Percentiles rank a stretch among this genome's conserved stretches.
Conservation (phyloP, 2,113 vertebrate genomes). For the Nesoenas mayeri region DNA sequence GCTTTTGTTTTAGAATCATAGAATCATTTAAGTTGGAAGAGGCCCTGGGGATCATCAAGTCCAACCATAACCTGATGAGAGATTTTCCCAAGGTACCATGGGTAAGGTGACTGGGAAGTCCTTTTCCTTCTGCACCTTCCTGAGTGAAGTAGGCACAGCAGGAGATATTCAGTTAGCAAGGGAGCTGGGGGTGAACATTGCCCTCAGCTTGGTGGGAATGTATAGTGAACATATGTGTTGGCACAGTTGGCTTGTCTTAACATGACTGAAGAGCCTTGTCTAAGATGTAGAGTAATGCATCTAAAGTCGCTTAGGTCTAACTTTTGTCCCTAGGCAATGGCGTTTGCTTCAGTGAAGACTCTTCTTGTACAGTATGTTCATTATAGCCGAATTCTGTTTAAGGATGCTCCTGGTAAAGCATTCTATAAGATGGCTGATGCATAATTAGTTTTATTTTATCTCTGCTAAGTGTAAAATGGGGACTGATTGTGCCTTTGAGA, state of each 20-base stretch:
- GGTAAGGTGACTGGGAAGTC: background rate
- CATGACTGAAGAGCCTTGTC: background rate
- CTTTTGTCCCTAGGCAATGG: background rate
- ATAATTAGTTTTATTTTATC: too few relatives aligned
- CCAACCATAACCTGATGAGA: background rate
- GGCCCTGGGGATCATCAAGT: too few relatives aligned
- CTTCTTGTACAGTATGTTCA: conserved; percentile 11
- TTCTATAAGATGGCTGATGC: too few relatives aligned
- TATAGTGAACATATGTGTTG: background rate
- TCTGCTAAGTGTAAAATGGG: background rate
- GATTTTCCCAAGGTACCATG: background rate
- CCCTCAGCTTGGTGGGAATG: background rate
- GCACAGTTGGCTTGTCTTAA: background rate
- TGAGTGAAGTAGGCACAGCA: background rate
- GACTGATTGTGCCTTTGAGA: conserved; percentile 8
- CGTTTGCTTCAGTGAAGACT: background rate
- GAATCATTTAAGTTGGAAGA: too few relatives aligned
- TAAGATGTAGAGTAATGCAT: background rate
- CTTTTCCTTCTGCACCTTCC: too few relatives aligned
- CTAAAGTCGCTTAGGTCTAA: conserved; percentile 18
- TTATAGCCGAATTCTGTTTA: conserved; percentile 18
- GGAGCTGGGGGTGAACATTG: background rate
- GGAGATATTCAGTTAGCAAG: background rate
- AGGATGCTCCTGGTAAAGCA: background rate
- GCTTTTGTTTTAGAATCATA: background rate